Evolutionary conservation across 37 sponge, comb jelly and placozoan species (phyloP), one percentile per base, ranked within the genome.

Genomic region (Cliona cf. orientalis): DNA sequence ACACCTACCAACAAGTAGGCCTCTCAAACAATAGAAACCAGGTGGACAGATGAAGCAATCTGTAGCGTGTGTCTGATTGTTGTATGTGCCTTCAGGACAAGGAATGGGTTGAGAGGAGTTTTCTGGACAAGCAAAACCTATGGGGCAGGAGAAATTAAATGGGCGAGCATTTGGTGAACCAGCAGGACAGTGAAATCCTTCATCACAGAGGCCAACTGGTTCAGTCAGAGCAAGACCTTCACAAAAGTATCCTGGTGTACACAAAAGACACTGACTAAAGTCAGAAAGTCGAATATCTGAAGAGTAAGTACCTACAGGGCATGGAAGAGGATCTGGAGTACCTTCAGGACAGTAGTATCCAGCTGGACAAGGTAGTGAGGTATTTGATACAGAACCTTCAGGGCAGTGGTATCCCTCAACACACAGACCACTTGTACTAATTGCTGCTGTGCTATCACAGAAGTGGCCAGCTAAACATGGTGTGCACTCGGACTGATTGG

Each of bases 41-140:
- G 64, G 64, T 28, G 64, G 64, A 62, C 64, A 62, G 23, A 62
- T 62, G 64, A 62, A 26, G 31, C 64, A 62, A 19, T 28, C 64
- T 25, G 64, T 25, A 26, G 31, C 6, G 6, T 28, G 6, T 25
- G n/a, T 62, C 23, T 62, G 29, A 21, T 62, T 62, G 9, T 26
- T 26, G 31, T 62, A 62, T 62, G 64, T 28, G 7, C 64, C 64
- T 28, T 19, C 64, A 62, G 64, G 29, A 36, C 69, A 68, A 31
- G 40, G 69, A 9, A 36, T 14, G 12, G 69, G 69, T n/a, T 39
- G 17, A 34, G 41, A 39, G 11, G 69, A 68, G 41, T 23, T 23
- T 68, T 34, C 39, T n/a, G 38, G 41, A 36, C 69, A 68, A 36
- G 6, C 31, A 23, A 37, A 41, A 34, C 69, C 69, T n/a, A 68